phyloP scores from a whole-genome alignment of 2,797 vertebrate genomes.

The Picus viridis region DNA sequence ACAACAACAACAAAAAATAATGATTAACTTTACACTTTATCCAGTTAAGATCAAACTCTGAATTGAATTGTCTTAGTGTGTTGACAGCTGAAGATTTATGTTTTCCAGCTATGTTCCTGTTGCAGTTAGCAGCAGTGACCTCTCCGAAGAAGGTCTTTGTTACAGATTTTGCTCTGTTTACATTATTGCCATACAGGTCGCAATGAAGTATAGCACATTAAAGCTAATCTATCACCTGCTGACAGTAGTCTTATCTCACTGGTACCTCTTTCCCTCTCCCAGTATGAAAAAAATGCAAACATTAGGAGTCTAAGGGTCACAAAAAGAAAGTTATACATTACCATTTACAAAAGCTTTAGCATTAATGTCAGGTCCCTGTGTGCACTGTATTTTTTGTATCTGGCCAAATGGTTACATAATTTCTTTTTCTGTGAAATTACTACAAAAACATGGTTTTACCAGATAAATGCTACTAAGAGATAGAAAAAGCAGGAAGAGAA shows the following conservation, averaged over 20 bases:
- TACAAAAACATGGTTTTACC: background rate
- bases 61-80: conserved; percentile 60
- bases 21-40: conserved; percentile 45
- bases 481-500: background rate
- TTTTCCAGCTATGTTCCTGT: conserved; percentile 46
- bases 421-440: background rate
- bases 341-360: conserved; percentile 51
- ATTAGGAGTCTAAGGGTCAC: conserved; percentile 26
- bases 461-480: background rate
- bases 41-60: conserved; percentile 44
- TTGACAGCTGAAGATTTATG: conserved; percentile 72
- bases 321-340: conserved; percentile 37
- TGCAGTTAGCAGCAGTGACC: conserved; percentile 63
- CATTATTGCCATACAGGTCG: conserved; percentile 65
- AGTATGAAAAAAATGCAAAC: conserved; percentile 41
- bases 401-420: background rate
- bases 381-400: background rate
- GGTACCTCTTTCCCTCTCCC: conserved; percentile 25
- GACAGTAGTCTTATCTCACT: conserved; percentile 66
- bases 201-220: conserved; percentile 76
- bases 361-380: background rate
- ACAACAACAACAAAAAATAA: conserved; percentile 1
- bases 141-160: conserved; percentile 69
- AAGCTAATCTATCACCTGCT: conserved; percentile 75
- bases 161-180: conserved; percentile 67